These are phyloP conservation scores for Macquaria ambigua DNA, from an alignment of 2,113 vertebrate species.

Conservation along the genomic window DNA sequence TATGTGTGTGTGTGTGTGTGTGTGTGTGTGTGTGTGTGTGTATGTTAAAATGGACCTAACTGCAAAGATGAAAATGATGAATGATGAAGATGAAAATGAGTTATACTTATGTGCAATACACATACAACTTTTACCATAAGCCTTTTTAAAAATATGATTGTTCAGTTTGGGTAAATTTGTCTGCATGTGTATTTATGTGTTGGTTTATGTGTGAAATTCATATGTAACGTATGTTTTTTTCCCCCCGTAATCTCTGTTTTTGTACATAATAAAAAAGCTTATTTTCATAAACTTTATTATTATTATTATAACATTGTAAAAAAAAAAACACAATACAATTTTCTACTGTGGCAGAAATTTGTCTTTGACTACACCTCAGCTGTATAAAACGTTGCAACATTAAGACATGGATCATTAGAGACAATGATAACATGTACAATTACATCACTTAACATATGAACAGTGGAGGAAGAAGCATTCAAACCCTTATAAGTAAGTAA, in stretches of 20 bases:
- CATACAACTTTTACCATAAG: neutral
- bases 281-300: neutral
- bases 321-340: neutral
- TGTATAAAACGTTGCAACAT: neutral
- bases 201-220: neutral
- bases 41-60: neutral
- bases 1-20: too few species aligned
- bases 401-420: neutral
- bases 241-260: neutral
- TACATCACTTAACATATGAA: neutral
- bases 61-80: neutral
- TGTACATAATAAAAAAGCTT: neutral
- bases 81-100: too few species aligned
- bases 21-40: too few species aligned
- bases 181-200: neutral
- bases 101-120: neutral
- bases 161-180: neutral
- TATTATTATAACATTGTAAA: neutral
- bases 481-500: neutral
- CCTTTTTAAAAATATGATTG: neutral
- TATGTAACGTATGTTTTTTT: neutral
- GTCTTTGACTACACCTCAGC: neutral
- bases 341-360: neutral
- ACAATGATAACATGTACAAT: neutral
- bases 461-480: neutral